These are phyloP conservation scores for Ptyas mucosa DNA, from an alignment of 2,113 vertebrate genomes.

Conservation along the genomic window DNA sequence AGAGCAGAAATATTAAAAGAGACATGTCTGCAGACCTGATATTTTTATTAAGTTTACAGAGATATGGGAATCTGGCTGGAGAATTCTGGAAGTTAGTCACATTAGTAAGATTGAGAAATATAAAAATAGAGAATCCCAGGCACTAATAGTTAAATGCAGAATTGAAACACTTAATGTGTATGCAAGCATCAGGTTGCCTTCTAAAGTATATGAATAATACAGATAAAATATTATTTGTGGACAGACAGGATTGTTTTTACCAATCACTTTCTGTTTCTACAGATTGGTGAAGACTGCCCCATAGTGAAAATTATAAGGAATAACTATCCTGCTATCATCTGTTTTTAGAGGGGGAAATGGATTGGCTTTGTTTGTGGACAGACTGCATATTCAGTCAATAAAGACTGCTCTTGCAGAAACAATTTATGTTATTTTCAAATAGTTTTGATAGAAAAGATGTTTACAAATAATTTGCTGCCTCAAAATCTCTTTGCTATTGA, in stretches of 20 bases:
- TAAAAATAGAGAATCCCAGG: background rate
- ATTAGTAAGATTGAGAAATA: background rate
- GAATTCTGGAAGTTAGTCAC: background rate
- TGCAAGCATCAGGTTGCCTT: background rate
- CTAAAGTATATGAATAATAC: too few species aligned
- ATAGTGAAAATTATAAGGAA: background rate
- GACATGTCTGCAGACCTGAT: background rate
- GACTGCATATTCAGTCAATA: background rate
- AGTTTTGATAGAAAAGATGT: constrained; percentile 15
- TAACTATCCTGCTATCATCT: background rate
- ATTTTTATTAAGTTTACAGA: background rate
- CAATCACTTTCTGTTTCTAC: background rate
- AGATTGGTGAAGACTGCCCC: background rate
- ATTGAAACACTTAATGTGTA: background rate
- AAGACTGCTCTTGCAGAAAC: background rate
- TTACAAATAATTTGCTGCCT: constrained; percentile 16
- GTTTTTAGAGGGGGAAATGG: background rate
- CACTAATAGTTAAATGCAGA: background rate
- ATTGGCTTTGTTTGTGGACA: background rate
- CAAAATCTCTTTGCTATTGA: constrained; percentile 31
- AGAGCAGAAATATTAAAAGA: background rate
- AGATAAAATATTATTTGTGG: background rate
- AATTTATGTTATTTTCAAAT: background rate
- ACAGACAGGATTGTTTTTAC: background rate
- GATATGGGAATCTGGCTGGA: background rate